Evolutionary conservation across 1,140 invertebrate species (phyloP), one percentile per base, ranked within the genome.

Genomic region (Metopolophium dirhodum): DNA sequence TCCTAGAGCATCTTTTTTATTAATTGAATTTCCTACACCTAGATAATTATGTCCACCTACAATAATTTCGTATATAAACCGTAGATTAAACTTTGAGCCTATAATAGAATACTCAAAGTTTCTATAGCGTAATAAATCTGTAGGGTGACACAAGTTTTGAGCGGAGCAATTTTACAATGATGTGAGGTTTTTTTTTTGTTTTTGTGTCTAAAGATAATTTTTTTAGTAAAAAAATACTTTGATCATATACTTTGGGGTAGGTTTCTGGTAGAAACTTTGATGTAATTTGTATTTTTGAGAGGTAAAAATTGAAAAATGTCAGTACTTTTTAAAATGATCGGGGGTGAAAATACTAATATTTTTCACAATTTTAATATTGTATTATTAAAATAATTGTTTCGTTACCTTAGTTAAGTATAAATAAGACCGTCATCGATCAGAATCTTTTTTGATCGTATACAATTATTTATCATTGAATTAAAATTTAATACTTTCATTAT

Each of bases 11-110:
- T 99, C 98, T 95, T 97, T 99, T 95, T 99, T 99, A 94, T 97
- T 99, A 0, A 98, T 99, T 0, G 99, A 99, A 95, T 99, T 99
- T 2, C 99, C 99, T 94, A 97, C 97, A 18, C 97, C 99, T 8
- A 98, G 97, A 95, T 99, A 99, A 93, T 96, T 96, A 95, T 97
- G 97, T 9, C 97, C 96, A 83, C 96, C 95, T 0, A 99, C 96
- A 22, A 97, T 96, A 0, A 99, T 96, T 96, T 99, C 98, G 95
- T 98, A 99, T 18, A 99, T 96, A 95, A 99, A 99, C 82, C 98
- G 95, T 94, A 98, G 97, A 1, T 98, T 96, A 95, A 98, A 97
- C 95, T 98, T 99, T 0, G 97, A 97, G 18, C 98, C 98, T 97
- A 94, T 94, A 83, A 90, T 94, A 45, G n/a, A 90, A 90, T n/a